A percentile compares a stretch with the other conserved stretches of the same genome.
These are phyloP conservation scores for Tetranychus urticae DNA, from an alignment of 1,140 invertebrate genomes.

Conservation along the genomic window DNA sequence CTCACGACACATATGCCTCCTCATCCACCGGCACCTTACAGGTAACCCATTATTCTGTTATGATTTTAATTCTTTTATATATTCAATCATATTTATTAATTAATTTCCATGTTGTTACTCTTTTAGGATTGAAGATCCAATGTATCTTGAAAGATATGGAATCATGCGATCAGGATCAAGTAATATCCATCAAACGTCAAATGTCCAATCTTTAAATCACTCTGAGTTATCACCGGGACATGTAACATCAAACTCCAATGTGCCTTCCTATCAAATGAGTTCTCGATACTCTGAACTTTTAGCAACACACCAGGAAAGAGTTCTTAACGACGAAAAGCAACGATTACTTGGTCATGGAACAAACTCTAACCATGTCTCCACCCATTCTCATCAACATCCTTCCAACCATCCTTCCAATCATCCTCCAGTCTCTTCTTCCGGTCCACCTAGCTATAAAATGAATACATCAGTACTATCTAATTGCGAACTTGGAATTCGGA, in stretches of 20 bases:
- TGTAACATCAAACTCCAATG: background rate
- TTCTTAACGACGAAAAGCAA: background rate
- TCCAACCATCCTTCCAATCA: background rate
- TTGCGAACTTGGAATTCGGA: no score
- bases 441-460: background rate
- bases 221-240: slow-evolving; percentile 11
- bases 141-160: slow-evolving; percentile 46
- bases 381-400: background rate
- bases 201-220: background rate
- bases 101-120: background rate
- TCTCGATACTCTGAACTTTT: slow-evolving; percentile 1
- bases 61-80: background rate
- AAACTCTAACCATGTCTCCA: background rate
- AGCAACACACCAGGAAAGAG: slow-evolving; percentile 2
- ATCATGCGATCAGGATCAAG: slow-evolving; percentile 34
- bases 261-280: background rate
- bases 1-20: background rate
- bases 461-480: background rate
- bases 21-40: background rate
- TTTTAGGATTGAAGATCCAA: slow-evolving; percentile 38
- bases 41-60: background rate
- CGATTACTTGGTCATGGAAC: background rate
- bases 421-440: background rate
- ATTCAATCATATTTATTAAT: background rate
- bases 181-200: slow-evolving; percentile 16